Evolutionary conservation across 2,888 invertebrate genomes (phyloP), one percentile per base, ranked within the genome.

Genomic region (Xestia c-nigrum): DNA sequence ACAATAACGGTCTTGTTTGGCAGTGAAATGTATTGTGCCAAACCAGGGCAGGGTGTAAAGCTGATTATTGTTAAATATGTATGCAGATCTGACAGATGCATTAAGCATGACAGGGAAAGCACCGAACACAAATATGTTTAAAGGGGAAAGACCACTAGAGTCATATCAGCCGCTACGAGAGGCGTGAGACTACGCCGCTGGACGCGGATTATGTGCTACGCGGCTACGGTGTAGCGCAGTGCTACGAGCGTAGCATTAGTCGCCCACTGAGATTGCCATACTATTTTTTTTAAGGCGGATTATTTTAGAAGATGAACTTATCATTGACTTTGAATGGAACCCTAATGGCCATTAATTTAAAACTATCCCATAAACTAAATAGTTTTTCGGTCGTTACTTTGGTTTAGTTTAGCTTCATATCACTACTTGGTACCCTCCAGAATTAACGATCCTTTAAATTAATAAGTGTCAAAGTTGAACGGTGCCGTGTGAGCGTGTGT

Each of bases 391-490:
- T 84, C 59, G 50, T 68, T 76, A 74, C 75, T 79, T 71, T 78
- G 81, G 69, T 84, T 80, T 81, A 88, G 84, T 87, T 86, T 81
- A 83, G 80, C 77, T 86, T 85, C 82, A 90, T 89, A 89, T 87
- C 81, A 90, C 88, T 89, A 91, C 59, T 90, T 89, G 86, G 87
- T 90, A 89, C 91, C 90, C 91, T 93, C 90, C 90, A 91, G 93
- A 94, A 94, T 94, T 95, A 96, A 96, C 93, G 95, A 93, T 89
- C 93, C 94, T 93, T 95, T 94, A 95, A 95, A 96, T 95, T 94
- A 95, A 95, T 95, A 95, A 95, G 95, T 95, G 94, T 95, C 94
- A 94, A 96, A 96, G 94, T 95, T 95, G 92, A 92, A 90, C 92
- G 90, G 89, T 84, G 85, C 84, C 76, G 72, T 79, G 86, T 77